Base-by-base conservation (phyloP, 2,797 vertebrate genomes). In the Capromys pilorides region DNA sequence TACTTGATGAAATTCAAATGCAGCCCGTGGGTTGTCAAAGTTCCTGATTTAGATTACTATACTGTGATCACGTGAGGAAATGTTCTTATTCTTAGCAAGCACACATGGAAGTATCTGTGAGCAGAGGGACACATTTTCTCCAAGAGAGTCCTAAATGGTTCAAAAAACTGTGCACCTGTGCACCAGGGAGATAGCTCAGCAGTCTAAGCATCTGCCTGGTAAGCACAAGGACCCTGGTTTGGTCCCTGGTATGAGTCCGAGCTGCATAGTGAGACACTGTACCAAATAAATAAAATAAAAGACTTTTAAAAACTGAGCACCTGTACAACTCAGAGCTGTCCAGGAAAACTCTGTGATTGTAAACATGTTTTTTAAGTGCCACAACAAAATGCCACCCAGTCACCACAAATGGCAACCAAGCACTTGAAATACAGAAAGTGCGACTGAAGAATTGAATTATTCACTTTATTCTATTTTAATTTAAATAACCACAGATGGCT, bases 381-480 rank as follows among this genome's bases (percentile, higher is more conserved):
- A 85, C 33, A 78, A 81, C 31, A 82, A 45, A 18, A 6, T 39
- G 61, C 77, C 3, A 90, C 69, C 77, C 59, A 73, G n/a, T 83
- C 41, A 59, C 82, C 61, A 71, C 49, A 33, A 2, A 1, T 59
- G 66, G 64, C 45, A 49, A 51, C 45, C 10, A 41, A 62, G 54
- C 33, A 16, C 49, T 84, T 78, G 84, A 66, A 91, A 62, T 90
- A 69, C 4, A 12, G 49, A 19, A 85, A 86, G 36, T 64, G 80
- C 51, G 45, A 80, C 59, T 51, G 28, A 94, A 59, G 81, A 66
- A 31, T 22, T 57, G 10, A 96, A 87, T 86, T 73, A 80, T 78
- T 95, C 69, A 45, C 62, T 96, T 80, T 71, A 77, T 85, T 75
- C 62, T 16, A 9, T 84, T 78, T 85, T 75, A 92, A 69, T 83